phyloP scores from a whole-genome alignment of 2,113 vertebrate genomes.

The Amazona guildingii region DNA sequence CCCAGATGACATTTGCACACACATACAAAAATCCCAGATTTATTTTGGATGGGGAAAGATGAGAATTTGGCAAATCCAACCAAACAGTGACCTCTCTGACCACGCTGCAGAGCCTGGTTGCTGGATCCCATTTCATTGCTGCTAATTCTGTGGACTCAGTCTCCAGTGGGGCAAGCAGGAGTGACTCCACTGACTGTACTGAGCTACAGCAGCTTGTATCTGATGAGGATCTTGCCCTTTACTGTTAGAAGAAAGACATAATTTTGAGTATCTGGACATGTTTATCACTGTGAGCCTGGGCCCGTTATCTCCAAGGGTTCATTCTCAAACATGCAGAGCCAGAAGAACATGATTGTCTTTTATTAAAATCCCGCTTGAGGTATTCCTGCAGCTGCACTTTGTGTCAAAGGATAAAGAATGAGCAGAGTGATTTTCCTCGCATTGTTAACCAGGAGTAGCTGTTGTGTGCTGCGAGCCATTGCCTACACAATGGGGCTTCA shows the following conservation, averaged over 20 bases:
- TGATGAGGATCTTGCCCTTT: slow-evolving; percentile 31
- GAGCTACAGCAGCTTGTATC: not conserved
- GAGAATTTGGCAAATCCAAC: slow-evolving; percentile 18
- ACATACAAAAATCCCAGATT: not conserved
- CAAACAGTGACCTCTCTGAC: not conserved
- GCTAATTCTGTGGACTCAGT: not conserved
- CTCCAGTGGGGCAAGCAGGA: not conserved
- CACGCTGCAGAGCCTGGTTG: not conserved
- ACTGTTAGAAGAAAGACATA: slow-evolving; percentile 30
- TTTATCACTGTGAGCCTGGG: slow-evolving; percentile 33
- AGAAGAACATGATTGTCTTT: not conserved
- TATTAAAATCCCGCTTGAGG: not conserved
- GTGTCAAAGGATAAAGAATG: slow-evolving; percentile 54
- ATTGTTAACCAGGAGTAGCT: slow-evolving; percentile 20
- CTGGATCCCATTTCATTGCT: not conserved
- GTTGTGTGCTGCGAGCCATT: slow-evolving; percentile 21
- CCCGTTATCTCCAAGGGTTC: slow-evolving; percentile 14
- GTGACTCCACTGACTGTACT: not conserved
- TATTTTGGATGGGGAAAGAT: slow-evolving; percentile 41
- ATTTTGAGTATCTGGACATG: slow-evolving; percentile 52
- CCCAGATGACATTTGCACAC: not conserved
- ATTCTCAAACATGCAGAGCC: slow-evolving; percentile 2
- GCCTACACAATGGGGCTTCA: slow-evolving; percentile 43
- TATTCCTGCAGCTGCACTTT: slow-evolving; percentile 57
- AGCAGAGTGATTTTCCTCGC: slow-evolving; percentile 24